phyloP scores from a whole-genome alignment of 2,888 invertebrate genomes.

The Drosophila cognata region DNA sequence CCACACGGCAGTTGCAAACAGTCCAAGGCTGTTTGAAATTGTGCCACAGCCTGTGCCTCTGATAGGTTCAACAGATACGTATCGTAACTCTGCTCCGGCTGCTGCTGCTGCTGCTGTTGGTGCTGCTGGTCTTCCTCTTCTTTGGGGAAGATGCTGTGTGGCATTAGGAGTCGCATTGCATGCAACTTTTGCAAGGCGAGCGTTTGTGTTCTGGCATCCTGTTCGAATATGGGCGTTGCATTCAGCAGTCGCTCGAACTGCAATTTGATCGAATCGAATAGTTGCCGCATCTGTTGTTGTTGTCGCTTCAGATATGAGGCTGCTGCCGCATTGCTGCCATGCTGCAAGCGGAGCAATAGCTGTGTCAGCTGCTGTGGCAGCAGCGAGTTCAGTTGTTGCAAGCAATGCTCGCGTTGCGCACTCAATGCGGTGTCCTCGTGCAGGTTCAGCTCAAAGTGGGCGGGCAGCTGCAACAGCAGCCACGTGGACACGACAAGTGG shows the following conservation, averaged over 20 bases:
- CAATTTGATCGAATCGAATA: constrained; percentile 68
- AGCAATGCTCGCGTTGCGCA: constrained; percentile 68
- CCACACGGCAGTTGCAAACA: constrained; percentile 43
- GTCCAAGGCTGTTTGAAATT: constrained; percentile 50
- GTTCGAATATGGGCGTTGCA: constrained; percentile 67
- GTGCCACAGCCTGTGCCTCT: constrained; percentile 24
- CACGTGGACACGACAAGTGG: constrained; percentile 68
- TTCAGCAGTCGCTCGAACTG: constrained; percentile 76
- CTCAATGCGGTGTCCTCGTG: constrained; percentile 66
- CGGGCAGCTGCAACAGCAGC: constrained; percentile 78
- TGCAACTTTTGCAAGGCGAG: constrained; percentile 72
- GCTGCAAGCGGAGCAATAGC: constrained; percentile 64
- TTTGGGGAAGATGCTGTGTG: constrained; percentile 18
- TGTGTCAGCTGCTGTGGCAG: constrained; percentile 69
- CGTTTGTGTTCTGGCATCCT: constrained; percentile 55
- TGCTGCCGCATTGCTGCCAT: constrained; percentile 53
- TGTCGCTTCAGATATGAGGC: constrained; percentile 26
- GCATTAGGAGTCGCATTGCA: constrained; percentile 73
- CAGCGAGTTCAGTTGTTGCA: constrained; percentile 67
- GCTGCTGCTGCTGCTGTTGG: not conserved
- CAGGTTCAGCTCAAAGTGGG: constrained; percentile 74
- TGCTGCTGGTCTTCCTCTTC: not conserved
- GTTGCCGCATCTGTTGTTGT: constrained; percentile 44
- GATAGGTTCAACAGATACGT: constrained; percentile 71
- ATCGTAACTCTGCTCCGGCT: constrained; percentile 56